Evolutionary conservation across 2,888 invertebrate species (phyloP), one percentile per base, ranked within the genome.

Genomic region (Trachelus iudaicus): DNA sequence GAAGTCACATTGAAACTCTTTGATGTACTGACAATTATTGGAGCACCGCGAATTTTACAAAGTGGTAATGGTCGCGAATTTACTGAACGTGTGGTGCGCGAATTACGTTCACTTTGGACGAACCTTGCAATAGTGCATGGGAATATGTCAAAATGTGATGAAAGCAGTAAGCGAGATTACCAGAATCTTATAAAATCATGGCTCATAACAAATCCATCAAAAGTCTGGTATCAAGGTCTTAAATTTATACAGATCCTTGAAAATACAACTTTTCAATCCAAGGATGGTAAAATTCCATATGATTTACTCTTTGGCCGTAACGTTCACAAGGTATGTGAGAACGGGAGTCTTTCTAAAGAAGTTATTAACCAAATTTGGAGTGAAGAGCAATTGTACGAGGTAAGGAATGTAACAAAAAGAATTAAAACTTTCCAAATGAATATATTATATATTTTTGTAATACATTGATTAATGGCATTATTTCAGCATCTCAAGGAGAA

Each of bases 1-100:
- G 86, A 86, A 74, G 84, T 89, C 3, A 88, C 87, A 2, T 35
- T 69, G 4, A 83, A 89, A 73, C 82, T 89, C 1, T 80, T 87
- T 37, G 85, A 89, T 9, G 80, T 87, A 35, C 80, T 89, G 23
- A 82, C 86, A 33, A 89, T 87, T 23, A 88, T 89, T 74, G 89
- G 89, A 33, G 85, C 84, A 12, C 89, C 89, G 4, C 80, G 80
- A 69, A 84, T 89, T 40, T 77, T 89, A 35, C 89, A 89, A 76
- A 89, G 89, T 69, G 81, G 79, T 33, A 89, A 88, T 37, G 88
- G 88, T 34, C 81, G 85, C 12, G 81, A 81, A 34, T 87, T 87
- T 77, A 86, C 85, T 0, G 83, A 87, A 40, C 81, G 86, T 82
- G 82, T 89, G 56, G 86, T 89, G 1, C 77, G 80, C 3, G 84